A percentile compares a stretch with the other conserved stretches of the same genome.
These are phyloP conservation scores for Coelopa frigida DNA, from an alignment of 1,140 invertebrate species.

Conservation along the genomic window DNA sequence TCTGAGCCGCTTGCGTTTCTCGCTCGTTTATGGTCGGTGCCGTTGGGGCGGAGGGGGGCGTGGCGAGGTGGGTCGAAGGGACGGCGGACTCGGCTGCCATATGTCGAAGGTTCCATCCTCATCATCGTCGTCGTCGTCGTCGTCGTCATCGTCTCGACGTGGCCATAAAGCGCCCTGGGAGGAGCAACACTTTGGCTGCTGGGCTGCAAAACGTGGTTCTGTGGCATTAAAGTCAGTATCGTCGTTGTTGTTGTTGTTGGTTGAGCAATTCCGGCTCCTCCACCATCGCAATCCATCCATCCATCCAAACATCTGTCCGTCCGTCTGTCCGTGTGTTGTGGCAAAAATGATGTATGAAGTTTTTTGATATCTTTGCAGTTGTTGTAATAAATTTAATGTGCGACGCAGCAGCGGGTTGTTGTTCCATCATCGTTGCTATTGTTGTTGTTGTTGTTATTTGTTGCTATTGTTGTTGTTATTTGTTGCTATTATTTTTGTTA, in stretches of 20 bases:
- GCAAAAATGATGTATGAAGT: constrained; percentile 12
- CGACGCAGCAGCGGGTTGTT: background rate
- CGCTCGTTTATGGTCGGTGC: too few species aligned
- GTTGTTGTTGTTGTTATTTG: background rate
- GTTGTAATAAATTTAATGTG: constrained; percentile 13
- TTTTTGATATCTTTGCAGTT: constrained; percentile 11
- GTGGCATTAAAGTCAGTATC: background rate
- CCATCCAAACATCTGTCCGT: too few species aligned
- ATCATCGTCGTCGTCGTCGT: too few species aligned
- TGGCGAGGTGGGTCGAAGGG: too few species aligned
- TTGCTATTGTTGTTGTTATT: background rate
- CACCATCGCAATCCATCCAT: too few species aligned
- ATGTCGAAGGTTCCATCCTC: too few species aligned
- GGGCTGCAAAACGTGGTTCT: background rate
- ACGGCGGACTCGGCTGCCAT: too few species aligned
- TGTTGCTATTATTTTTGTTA: background rate
- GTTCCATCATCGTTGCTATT: background rate
- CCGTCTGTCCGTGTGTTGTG: background rate
- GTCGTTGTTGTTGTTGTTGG: background rate
- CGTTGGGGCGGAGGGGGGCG: too few species aligned
- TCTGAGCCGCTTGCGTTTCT: too few species aligned
- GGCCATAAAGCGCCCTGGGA: background rate
- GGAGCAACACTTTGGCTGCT: background rate
- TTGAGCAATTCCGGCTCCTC: too few species aligned
- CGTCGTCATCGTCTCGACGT: too few species aligned